phyloP scores from a whole-genome alignment of 2,113 vertebrate species.

The Carassius gibelio region DNA sequence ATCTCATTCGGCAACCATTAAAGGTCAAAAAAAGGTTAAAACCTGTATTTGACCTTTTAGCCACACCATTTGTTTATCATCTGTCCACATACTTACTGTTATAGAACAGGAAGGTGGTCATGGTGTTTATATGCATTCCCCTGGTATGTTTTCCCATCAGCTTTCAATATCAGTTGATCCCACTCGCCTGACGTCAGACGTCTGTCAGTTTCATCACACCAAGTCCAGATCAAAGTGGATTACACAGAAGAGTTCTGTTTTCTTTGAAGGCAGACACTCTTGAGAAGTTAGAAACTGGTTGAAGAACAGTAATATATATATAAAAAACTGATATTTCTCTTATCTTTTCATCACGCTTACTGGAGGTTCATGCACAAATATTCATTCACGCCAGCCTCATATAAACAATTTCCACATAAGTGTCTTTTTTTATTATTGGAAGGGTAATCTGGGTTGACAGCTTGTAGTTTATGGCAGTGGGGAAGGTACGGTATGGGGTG shows the following conservation, averaged over 20 bases:
- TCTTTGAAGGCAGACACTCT: background rate
- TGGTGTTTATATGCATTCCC: background rate
- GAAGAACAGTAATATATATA: background rate
- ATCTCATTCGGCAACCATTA: background rate
- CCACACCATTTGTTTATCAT: background rate
- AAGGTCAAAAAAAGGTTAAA: background rate
- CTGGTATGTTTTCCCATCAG: slow-evolving; percentile 3
- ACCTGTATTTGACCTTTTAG: background rate
- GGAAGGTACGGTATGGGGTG: slow-evolving; percentile 9
- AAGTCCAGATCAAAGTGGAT: slow-evolving; percentile 40
- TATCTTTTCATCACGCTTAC: background rate
- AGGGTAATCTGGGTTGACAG: slow-evolving; percentile 63
- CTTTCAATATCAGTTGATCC: slow-evolving; percentile 8
- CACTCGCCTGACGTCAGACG: slow-evolving; percentile 24
- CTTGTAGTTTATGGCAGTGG: slow-evolving; percentile 25
- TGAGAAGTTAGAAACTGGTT: background rate
- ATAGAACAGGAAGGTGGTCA: background rate
- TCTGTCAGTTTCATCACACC: slow-evolving; percentile 9
- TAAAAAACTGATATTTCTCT: background rate
- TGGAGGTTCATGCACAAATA: background rate
- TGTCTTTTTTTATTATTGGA: slow-evolving; percentile 55
- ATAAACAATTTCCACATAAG: slow-evolving; percentile 49
- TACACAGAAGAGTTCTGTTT: slow-evolving; percentile 23
- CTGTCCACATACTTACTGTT: background rate
- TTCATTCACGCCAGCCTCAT: slow-evolving; percentile 50